Percentiles rank a stretch among this genome's conserved stretches.
phyloP scores from a whole-genome alignment of 2,888 invertebrate genomes.

The Macrophya alboannulata region DNA sequence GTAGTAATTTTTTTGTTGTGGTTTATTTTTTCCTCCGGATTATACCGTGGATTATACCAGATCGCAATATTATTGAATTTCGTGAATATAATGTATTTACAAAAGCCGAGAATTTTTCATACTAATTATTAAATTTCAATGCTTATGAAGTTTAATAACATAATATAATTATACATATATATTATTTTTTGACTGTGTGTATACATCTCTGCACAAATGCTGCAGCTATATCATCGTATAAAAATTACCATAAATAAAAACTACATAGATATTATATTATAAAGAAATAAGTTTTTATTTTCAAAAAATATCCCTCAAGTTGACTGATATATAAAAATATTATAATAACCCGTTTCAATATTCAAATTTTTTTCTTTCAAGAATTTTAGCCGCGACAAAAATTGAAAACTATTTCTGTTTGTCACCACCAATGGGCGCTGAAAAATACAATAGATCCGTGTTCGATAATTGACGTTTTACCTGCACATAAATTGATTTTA shows the following conservation, averaged over 20 bases:
- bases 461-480: background rate
- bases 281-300: background rate
- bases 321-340: background rate
- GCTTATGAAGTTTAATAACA: background rate
- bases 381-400: background rate
- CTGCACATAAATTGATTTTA: background rate
- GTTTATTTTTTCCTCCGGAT: background rate
- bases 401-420: background rate
- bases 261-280: background rate
- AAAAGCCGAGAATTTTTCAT: background rate
- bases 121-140: background rate
- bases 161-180: constrained; percentile 14
- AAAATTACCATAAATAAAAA: constrained; percentile 18
- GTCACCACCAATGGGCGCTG: background rate
- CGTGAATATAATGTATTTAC: background rate
- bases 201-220: background rate
- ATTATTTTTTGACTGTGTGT: constrained; percentile 34
- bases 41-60: background rate
- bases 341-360: background rate
- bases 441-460: background rate
- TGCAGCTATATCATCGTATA: constrained; percentile 5
- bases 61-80: background rate
- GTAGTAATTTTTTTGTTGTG: background rate
- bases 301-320: background rate
- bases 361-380: background rate